Conservation (phyloP, 2,113 vertebrate genomes). For the Axis porcinus region DNA sequence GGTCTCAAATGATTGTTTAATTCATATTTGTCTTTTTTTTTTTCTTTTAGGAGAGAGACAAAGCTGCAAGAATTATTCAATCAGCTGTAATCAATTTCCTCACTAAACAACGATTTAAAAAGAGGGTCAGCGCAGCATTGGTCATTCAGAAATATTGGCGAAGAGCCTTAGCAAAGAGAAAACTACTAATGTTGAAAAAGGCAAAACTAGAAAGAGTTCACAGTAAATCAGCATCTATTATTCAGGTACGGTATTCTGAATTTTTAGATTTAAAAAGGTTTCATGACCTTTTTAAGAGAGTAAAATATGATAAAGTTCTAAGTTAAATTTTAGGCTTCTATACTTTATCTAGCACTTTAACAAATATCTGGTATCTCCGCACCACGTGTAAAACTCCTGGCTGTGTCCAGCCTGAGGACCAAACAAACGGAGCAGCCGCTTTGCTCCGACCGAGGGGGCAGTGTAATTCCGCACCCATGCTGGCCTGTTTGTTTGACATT, state of each 20-base stretch:
- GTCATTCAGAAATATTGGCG: constrained; percentile 89
- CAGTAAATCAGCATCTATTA: constrained; percentile 80
- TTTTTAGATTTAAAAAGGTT: not conserved
- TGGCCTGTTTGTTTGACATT: not conserved
- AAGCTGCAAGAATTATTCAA: constrained; percentile 87
- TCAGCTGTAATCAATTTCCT: constrained; percentile 79
- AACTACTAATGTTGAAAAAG: constrained; percentile 75
- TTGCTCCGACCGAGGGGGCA: not conserved
- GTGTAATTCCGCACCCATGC: not conserved
- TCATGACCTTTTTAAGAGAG: not conserved
- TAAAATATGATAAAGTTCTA: not conserved
- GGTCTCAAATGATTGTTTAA: not conserved
- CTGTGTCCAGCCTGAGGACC: not conserved
- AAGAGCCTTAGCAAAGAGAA: constrained; percentile 75
- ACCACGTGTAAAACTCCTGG: not conserved
- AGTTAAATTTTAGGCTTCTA: not conserved
- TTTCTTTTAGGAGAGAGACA: constrained; percentile 82
- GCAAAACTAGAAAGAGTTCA: constrained; percentile 74
- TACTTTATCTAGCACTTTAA: not conserved
- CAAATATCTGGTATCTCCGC: not conserved
- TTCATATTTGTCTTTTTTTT: not conserved
- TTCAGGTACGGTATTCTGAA: constrained; percentile 84
- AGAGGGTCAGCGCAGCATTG: constrained; percentile 76
- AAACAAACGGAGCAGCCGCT: not conserved
- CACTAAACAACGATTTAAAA: constrained; percentile 63